Base-by-base conservation (phyloP, 2,888 invertebrate species). In the Rhagium mordax region DNA sequence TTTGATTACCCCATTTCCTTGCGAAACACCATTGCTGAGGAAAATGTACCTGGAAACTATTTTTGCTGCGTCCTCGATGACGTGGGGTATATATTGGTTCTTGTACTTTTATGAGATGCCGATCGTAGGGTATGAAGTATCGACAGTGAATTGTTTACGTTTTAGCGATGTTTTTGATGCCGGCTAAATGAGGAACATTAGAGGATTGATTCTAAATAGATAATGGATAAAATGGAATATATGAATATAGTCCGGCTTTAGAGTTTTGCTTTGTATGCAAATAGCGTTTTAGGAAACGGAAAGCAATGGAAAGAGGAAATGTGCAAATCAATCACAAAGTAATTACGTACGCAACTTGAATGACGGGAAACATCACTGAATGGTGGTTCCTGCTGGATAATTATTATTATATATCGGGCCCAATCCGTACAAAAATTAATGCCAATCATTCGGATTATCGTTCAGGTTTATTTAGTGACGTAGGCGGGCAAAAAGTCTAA, bases 241-340 rank as follows among this genome's bases (percentile, higher is more conserved):
- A 59, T 59, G 59, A 59, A 59, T 59, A 59, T 18, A 27, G 59
- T 59, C 33, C 59, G 18, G 10, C 59, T 59, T 29, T 29, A 18
- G 59, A 59, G 29, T 64, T 64, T 48, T 74, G 70, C 66, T 72
- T 70, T 72, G 74, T 79, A 78, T 77, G 77, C 76, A 75, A 79
- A 76, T 79, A 68, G 74, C 72, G 78, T 75, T 79, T 74, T 75
- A 77, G 78, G 76, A 78, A 79, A 74, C 77, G 79, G 76, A 74
- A 81, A 74, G 75, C 78, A 76, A 74, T 80, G 78, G 78, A 80
- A 81, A 81, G 81, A 79, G 82, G 81, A 81, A 81, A 81, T 78
- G 79, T 78, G 78, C 80, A 78, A 82, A 82, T 82, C 81, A 81
- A 81, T 81, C 79, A 79, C 81, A 74, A 78, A 77, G 81, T 82